phyloP scores from a whole-genome alignment of 2,888 invertebrate species.

The Allolobophora icterica region DNA sequence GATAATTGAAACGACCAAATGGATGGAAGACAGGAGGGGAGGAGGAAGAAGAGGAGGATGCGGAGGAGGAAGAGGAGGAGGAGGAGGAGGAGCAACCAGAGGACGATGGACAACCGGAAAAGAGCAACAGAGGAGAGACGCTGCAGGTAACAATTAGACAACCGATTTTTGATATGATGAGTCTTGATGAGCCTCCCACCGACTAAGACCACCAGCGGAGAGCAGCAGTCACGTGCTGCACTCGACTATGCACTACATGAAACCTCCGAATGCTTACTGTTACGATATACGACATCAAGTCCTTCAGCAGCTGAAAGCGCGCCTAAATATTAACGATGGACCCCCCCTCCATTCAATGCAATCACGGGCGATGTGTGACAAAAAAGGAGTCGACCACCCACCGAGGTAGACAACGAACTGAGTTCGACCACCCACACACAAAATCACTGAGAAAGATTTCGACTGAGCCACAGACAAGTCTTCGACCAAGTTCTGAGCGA shows the following conservation, averaged over 20 bases:
- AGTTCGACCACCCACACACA: no score
- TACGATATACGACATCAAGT: neutral
- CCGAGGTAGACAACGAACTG: no score
- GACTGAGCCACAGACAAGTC: no score
- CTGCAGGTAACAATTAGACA: neutral
- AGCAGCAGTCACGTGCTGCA: neutral
- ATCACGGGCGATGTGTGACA: no score
- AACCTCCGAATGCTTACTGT: neutral
- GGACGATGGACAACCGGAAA: constrained; percentile 6
- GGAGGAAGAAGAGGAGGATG: no score
- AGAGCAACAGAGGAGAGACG: neutral
- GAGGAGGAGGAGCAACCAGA: neutral
- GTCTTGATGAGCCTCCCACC: neutral
- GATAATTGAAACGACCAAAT: constrained; percentile 1
- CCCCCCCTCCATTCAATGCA: no score
- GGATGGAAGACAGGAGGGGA: neutral
- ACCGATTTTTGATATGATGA: neutral
- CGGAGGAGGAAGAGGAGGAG: neutral
- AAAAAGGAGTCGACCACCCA: no score
- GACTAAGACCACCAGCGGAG: neutral
- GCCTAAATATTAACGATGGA: no score
- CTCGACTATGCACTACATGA: neutral
- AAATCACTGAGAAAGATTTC: no score
- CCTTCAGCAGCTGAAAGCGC: no score
- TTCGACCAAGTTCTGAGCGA: neutral